These are phyloP conservation scores for Drosophila lacicola DNA, from an alignment of 2,888 invertebrate species.

Conservation along the genomic window DNA sequence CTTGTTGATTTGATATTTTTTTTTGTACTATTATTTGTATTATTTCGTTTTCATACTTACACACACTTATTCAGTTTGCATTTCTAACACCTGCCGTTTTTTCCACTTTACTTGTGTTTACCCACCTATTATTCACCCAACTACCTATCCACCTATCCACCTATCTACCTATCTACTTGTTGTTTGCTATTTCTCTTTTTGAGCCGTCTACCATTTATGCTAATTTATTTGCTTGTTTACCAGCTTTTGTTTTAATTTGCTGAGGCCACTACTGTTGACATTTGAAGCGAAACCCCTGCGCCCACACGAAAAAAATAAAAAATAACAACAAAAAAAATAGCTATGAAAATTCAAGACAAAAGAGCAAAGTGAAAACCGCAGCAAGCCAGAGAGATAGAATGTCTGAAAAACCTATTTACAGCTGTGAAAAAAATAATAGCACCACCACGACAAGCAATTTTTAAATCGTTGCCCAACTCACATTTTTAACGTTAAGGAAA, in stretches of 20 bases:
- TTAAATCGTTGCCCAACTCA: too few relatives aligned
- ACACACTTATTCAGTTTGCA: conserved; percentile 57
- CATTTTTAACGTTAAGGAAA: too few relatives aligned
- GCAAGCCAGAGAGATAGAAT: background rate
- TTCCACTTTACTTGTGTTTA: conserved; percentile 69
- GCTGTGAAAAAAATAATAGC: too few relatives aligned
- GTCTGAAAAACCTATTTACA: background rate
- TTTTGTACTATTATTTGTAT: conserved; percentile 19
- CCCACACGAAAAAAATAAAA: conserved; percentile 29
- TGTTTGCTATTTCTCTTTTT: conserved; percentile 42
- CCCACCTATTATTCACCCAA: conserved; percentile 17
- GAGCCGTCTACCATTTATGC: conserved; percentile 72
- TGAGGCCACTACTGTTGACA: conserved; percentile 75
- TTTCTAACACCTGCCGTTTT: conserved; percentile 73
- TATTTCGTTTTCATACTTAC: conserved; percentile 24
- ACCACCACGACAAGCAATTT: too few relatives aligned
- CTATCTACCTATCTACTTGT: conserved; percentile 35
- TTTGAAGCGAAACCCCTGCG: conserved; percentile 50
- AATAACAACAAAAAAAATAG: conserved; percentile 11
- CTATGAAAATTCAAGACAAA: conserved; percentile 30
- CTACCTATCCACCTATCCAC: conserved; percentile 12
- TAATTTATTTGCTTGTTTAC: conserved; percentile 79
- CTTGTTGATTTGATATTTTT: conserved; percentile 24
- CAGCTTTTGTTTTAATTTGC: conserved; percentile 79
- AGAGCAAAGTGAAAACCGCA: conserved; percentile 31